Base-by-base conservation (phyloP, 2,113 vertebrate species). In the Brachirus orientalis region DNA sequence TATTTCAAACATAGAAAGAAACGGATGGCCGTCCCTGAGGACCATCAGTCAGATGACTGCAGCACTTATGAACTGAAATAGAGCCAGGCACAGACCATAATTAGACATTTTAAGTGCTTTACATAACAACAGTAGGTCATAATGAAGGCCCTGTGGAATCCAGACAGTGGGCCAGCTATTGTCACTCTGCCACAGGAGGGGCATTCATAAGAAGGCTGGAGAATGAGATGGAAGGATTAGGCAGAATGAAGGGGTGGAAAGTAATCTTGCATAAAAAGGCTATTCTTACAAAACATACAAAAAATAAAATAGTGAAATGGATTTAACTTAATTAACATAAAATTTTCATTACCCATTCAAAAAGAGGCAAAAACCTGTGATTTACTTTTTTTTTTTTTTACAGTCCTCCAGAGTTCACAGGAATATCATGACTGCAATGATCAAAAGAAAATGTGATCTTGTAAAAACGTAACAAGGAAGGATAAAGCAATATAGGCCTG, bases 71-170 rank as follows among this genome's bases (percentile, higher is more conserved):
- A 86, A 82, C 84, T 88, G 88, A 90, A 92, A 92, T 86, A 90
- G 88, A 88, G 86, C 73, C 63, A 73, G 80, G 83, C 84, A 85
- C 62, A 64, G 82, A 88, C 87, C 86, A 87, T 89, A 92, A 92
- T 92, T 91, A 91, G 86, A 83, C 85, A 89, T 91, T 92, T 91
- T 91, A 89, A 88, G 86, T 91, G 84, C 86, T 91, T 90, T 86
- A 90, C 89, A 88, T 91, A 89, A 89, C 89, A 59, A 86, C 76
- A 88, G 86, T 85, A 82, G 85, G 77, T 88, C 87, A 89, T 90
- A 86, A 90, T 84, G 89, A 89, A 87, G 79, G 69, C 80, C 84
- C 87, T 66, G 50, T 63, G 86, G 88, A 87, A 89, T 62, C 35
- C 62, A 75, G 69, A 82, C 76, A 58, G 83, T 67, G 60, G 66